Evolutionary conservation across 2,797 vertebrate species (phyloP).

Genomic region (Ctenochaetus hawaiiensis): DNA sequence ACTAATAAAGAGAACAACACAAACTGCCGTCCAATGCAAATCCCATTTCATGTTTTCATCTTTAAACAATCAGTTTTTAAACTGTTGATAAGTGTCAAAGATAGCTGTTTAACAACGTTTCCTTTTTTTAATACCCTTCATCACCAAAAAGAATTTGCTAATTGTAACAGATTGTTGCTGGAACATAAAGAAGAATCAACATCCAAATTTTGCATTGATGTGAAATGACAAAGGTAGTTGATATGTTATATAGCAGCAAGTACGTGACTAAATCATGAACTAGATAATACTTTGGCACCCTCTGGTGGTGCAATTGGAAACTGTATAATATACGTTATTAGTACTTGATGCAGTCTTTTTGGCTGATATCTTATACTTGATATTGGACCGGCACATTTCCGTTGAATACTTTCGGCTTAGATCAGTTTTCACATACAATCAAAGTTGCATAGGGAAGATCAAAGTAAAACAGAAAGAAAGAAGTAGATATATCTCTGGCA

Average conservation of each 20-base stretch:
- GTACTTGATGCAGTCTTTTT: too few species aligned
- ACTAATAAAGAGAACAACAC: background rate
- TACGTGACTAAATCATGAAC: background rate
- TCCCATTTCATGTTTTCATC: background rate
- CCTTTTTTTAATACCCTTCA: too few species aligned
- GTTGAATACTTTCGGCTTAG: too few species aligned
- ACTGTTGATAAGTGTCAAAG: background rate
- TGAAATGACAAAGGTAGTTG: background rate
- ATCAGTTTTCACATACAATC: too few species aligned
- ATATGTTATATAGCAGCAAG: background rate
- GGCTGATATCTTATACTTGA: too few species aligned
- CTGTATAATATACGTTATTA: background rate
- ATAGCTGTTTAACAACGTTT: background rate
- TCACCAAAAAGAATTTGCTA: too few species aligned
- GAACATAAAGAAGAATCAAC: too few species aligned
- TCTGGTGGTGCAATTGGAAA: constrained; percentile 21
- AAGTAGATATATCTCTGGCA: constrained; percentile 29
- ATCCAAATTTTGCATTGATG: too few species aligned
- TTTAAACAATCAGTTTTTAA: background rate
- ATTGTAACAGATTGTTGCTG: too few species aligned
- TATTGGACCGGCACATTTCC: too few species aligned
- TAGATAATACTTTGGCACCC: background rate
- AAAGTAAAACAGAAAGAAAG: too few species aligned
- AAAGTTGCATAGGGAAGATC: too few species aligned
- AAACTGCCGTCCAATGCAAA: background rate